Conservation (phyloP, 2,888 invertebrate genomes). For the Prosapia bicincta region DNA sequence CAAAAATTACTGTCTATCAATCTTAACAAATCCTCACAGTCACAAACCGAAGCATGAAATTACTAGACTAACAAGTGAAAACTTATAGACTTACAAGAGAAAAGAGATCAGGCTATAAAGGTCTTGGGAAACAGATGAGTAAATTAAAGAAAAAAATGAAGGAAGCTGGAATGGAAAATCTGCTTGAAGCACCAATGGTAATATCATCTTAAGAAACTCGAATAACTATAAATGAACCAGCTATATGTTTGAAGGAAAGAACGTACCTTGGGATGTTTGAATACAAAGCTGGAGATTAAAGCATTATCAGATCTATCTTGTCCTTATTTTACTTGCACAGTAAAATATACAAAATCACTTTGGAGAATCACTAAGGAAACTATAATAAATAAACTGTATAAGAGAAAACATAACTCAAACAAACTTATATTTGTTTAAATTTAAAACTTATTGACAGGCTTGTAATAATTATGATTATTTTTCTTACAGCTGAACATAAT, state of each 20-base stretch:
- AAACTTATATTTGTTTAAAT: too few species aligned
- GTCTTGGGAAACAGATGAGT: conserved; percentile 71
- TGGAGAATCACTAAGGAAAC: too few species aligned
- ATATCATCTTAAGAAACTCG: neutral
- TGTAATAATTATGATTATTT: too few species aligned
- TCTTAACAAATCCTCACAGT: conserved; percentile 60
- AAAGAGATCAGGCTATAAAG: conserved; percentile 66
- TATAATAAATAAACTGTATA: too few species aligned
- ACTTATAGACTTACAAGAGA: conserved; percentile 72
- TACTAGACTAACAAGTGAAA: conserved; percentile 75
- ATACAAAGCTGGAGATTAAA: conserved; percentile 78
- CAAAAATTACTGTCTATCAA: conserved; percentile 66
- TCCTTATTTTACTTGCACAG: too few species aligned
- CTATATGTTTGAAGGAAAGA: conserved; percentile 71
- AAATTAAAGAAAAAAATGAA: conserved; percentile 67
- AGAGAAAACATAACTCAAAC: too few species aligned
- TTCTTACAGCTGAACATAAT: too few species aligned
- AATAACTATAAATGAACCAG: conserved; percentile 38
- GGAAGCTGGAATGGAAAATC: conserved; percentile 54
- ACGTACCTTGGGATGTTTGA: conserved; percentile 92
- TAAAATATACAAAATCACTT: too few species aligned
- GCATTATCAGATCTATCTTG: too few species aligned
- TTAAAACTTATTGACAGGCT: too few species aligned
- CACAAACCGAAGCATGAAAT: conserved; percentile 84
- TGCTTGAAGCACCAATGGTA: neutral